Evolutionary conservation across 2,888 invertebrate species (phyloP).

Genomic region (Tiliacea aurago): DNA sequence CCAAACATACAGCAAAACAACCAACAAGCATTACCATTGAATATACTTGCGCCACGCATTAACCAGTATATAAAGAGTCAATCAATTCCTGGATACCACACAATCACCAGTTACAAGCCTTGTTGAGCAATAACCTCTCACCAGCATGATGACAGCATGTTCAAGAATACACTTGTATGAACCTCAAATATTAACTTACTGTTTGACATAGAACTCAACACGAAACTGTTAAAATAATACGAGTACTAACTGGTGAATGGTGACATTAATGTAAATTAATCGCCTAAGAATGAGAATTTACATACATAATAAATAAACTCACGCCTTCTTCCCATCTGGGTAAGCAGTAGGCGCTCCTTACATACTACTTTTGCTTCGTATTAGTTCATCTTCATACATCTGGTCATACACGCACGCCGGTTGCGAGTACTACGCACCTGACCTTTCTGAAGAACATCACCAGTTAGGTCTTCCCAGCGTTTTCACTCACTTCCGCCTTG

Average conservation of each 20-base stretch:
- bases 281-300: background rate
- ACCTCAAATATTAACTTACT: slow-evolving; percentile 16
- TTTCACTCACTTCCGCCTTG: too few relatives aligned
- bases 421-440: too few relatives aligned
- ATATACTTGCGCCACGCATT: slow-evolving; percentile 28
- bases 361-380: too few relatives aligned
- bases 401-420: too few relatives aligned
- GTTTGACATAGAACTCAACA: background rate
- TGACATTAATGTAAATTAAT: background rate
- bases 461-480: too few relatives aligned
- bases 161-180: background rate
- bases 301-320: too few relatives aligned
- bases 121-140: slow-evolving; percentile 35
- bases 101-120: slow-evolving; percentile 37
- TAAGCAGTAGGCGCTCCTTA: too few relatives aligned
- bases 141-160: background rate
- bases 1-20: slow-evolving; percentile 1
- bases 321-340: too few relatives aligned
- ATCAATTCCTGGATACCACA: slow-evolving; percentile 44
- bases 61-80: slow-evolving; percentile 35
- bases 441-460: too few relatives aligned
- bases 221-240: background rate
- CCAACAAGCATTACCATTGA: background rate
- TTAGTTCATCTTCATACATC: too few relatives aligned
- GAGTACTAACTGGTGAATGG: background rate